Evolutionary conservation across 2,888 invertebrate species (phyloP).

Genomic region (Aspidapion aeneum): DNA sequence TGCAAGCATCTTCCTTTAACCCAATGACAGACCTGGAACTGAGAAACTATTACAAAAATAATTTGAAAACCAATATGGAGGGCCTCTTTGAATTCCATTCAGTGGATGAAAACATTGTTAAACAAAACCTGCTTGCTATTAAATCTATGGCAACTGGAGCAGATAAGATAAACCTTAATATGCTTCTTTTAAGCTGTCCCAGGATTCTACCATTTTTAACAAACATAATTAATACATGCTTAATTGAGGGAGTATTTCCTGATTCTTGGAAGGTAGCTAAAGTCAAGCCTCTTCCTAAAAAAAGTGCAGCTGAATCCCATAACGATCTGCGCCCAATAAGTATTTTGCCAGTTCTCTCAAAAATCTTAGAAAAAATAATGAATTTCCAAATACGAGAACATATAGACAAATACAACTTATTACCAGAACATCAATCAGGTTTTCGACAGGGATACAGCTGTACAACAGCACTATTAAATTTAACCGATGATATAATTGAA

Average conservation of each 20-base stretch:
- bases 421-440: constrained; percentile 1
- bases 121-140: no score
- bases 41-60: no score
- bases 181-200: background rate
- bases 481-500: constrained; percentile 1
- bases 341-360: constrained; percentile 3
- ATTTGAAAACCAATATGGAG: no score
- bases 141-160: no score
- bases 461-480: background rate
- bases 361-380: constrained; percentile 6
- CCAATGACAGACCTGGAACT: no score
- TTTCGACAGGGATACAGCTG: background rate
- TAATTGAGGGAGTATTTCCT: background rate
- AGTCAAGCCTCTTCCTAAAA: background rate
- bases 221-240: background rate
- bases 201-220: background rate
- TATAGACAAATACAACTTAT: background rate
- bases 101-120: no score
- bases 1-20: no score
- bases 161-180: no score
- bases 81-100: no score
- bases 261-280: background rate
- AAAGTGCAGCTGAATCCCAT: background rate
- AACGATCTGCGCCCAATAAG: constrained; percentile 3
- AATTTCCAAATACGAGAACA: background rate